Conservation (phyloP, 2,113 vertebrate genomes). For the Pseudorectes ferrugineus region DNA sequence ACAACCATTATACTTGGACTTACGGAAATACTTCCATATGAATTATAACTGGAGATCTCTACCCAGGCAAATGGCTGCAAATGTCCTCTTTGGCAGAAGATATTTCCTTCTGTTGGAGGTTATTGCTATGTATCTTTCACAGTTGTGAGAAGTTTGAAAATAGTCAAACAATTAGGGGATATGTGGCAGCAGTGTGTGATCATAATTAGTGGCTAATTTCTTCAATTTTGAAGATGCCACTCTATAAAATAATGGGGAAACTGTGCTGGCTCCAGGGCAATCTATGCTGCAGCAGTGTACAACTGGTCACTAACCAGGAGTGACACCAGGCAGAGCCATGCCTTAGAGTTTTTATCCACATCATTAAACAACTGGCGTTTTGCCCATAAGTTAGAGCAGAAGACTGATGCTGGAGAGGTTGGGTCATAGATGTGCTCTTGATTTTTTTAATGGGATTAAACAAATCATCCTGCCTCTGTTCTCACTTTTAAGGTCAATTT, state of each 20-base stretch:
- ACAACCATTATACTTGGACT: neutral
- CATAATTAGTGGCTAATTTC: neutral
- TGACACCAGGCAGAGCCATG: slow-evolving; percentile 21
- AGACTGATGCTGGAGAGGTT: neutral
- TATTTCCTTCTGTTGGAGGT: neutral
- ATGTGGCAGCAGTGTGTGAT: neutral
- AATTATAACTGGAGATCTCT: neutral
- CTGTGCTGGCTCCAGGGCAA: neutral
- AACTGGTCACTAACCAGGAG: slow-evolving; percentile 15
- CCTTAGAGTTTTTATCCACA: neutral
- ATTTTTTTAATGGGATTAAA: neutral
- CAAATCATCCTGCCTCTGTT: neutral
- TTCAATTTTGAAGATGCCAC: neutral
- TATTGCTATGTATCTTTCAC: neutral
- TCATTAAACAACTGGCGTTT: slow-evolving; percentile 32
- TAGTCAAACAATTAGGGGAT: neutral
- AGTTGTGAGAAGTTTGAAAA: neutral
- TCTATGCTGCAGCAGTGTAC: neutral
- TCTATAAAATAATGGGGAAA: neutral
- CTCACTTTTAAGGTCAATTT: neutral
- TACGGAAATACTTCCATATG: neutral
- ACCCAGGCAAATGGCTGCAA: neutral
- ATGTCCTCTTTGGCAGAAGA: neutral
- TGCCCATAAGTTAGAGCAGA: slow-evolving; percentile 3
- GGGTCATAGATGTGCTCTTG: neutral